Conservation (phyloP, 1,140 invertebrate species). For the Sycobia sp. region DNA sequence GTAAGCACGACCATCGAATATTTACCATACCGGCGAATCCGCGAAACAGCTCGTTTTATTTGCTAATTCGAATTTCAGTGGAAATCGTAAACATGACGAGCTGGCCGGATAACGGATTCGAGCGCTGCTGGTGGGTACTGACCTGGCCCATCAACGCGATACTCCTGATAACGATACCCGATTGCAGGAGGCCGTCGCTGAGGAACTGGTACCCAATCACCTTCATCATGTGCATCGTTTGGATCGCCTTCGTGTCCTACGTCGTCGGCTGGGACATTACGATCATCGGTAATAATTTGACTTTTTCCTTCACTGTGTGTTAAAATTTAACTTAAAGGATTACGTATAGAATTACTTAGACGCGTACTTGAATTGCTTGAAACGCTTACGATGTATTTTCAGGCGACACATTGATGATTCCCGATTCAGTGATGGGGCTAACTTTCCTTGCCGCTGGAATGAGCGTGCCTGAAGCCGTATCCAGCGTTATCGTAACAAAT, state of each 20-base stretch:
- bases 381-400: too few relatives aligned
- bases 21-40: neutral
- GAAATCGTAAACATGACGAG: conserved; percentile 65
- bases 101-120: conserved; percentile 62
- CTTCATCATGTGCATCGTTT: conserved; percentile 71
- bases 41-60: too few relatives aligned
- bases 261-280: conserved; percentile 77
- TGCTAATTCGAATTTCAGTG: conserved; percentile 41
- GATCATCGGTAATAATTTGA: conserved; percentile 70
- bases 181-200: conserved; percentile 67
- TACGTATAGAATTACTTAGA: too few relatives aligned
- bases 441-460: conserved; percentile 84
- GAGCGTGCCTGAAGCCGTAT: conserved; percentile 85
- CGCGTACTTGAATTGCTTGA: too few relatives aligned
- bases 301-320: too few relatives aligned
- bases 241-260: conserved; percentile 70
- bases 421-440: conserved; percentile 81
- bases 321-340: too few relatives aligned
- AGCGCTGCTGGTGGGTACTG: conserved; percentile 70
- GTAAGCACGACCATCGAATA: neutral
- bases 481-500: conserved; percentile 77
- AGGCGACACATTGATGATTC: conserved; percentile 70
- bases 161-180: conserved; percentile 77
- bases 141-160: conserved; percentile 76
- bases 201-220: conserved; percentile 66